Conservation (phyloP, 1,140 invertebrate species). For the Arctopsyche grandis region DNA sequence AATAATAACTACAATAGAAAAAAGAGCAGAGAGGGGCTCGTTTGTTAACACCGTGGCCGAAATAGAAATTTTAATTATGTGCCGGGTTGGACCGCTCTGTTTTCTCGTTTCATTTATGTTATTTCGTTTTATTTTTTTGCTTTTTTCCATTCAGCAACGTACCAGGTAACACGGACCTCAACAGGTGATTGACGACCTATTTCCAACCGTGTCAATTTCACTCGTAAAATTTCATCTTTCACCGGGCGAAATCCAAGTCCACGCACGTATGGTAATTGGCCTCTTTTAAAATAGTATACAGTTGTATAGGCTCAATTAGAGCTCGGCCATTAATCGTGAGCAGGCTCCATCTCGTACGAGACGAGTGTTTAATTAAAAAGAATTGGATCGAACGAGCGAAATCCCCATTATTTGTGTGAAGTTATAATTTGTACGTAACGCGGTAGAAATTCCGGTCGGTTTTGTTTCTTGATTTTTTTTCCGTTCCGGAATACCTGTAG, state of each 20-base stretch:
- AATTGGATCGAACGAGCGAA: not conserved
- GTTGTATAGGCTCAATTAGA: not conserved
- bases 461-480: slow-evolving; percentile 9
- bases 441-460: slow-evolving; percentile 40
- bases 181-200: slow-evolving; percentile 34
- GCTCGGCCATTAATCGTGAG: too few relatives aligned
- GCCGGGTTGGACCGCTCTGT: slow-evolving; percentile 10
- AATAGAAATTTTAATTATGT: slow-evolving; percentile 46
- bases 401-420: not conserved
- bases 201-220: slow-evolving; percentile 14
- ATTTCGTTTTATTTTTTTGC: not conserved
- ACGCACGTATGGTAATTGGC: not conserved
- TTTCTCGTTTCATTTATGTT: not conserved
- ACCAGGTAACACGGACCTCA: slow-evolving; percentile 12
- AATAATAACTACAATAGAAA: slow-evolving; percentile 28
- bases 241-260: not conserved
- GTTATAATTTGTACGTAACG: slow-evolving; percentile 44
- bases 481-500: not conserved
- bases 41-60: slow-evolving; percentile 45
- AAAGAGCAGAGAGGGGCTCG: slow-evolving; percentile 35
- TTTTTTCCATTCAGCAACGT: slow-evolving; percentile 18
- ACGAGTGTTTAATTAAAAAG: not conserved
- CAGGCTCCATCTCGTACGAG: not conserved
- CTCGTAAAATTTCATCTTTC: not conserved
- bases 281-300: not conserved